Base-by-base conservation (phyloP, 2,113 vertebrate species). In the Cephalopterus ornatus region DNA sequence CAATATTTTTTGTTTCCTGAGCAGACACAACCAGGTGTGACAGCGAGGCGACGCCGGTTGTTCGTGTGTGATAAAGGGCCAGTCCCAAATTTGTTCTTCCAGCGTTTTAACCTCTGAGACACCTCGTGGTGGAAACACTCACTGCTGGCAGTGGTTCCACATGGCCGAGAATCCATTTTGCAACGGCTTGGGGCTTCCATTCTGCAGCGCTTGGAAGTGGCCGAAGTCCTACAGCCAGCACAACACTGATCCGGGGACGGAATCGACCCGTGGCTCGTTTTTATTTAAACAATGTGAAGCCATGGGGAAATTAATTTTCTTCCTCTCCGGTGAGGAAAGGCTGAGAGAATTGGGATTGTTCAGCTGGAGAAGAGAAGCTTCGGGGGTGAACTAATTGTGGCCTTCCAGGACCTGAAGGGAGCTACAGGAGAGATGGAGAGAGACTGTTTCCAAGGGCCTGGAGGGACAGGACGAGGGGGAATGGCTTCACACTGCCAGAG, bases 51-150 rank as follows among this genome's bases (percentile, higher is more conserved):
- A 23, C 19, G 42, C 18, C 63, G 33, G 30, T n/a, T 62, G 66
- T 46, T 71, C 13, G 62, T 53, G 30, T 28, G 74, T 35, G 9
- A 12, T 14, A 37, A 37, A 50, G 50, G 80, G 27, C 58, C 39
- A n/a, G 37, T 78, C 75, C 41, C 65, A 23, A 33, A 49, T 42
- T 76, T 37, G 37, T 67, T 73, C 66, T 62, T 32, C 66, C 88
- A 92, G 92, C 4, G n/a, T 79, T 92, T 88, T 70, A 70, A 96
- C 95, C 94, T 97, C 85, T 95, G 98, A 98, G 98, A 97, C 98
- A 97, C 98, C 98, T 98, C 96, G 97, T 95, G 98, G 98, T 89
- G 75, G 94, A 93, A 96, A 88, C 70, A 83, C 84, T 96, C 82
- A 95, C 93, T 95, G 95, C 97, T 86, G 4, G 3, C 32, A 63